Percentiles rank a stretch among this genome's conserved stretches.
These are phyloP conservation scores for Geococcyx californianus DNA, from an alignment of 2,113 vertebrate genomes.

Conservation along the genomic window DNA sequence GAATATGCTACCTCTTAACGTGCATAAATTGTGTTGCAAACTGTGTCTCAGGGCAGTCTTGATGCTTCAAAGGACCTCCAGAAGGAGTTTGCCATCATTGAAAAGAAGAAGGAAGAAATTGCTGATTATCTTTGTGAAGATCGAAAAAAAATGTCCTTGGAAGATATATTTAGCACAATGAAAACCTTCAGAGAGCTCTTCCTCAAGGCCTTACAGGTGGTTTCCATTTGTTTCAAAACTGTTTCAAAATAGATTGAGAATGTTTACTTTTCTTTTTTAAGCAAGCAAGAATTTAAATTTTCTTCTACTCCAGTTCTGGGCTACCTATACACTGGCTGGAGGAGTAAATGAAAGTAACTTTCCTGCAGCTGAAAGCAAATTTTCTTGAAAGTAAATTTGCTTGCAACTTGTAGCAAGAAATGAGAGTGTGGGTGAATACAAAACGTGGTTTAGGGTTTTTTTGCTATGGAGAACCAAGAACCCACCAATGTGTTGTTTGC, in stretches of 20 bases:
- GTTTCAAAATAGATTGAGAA: not conserved
- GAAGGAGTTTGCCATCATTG: slow-evolving; percentile 73
- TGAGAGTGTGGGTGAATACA: not conserved
- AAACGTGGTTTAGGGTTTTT: not conserved
- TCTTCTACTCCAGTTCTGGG: not conserved
- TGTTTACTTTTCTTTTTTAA: too few species aligned
- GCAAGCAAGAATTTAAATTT: not conserved
- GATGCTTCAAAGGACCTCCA: slow-evolving; percentile 70
- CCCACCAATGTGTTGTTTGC: not conserved
- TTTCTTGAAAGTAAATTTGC: not conserved
- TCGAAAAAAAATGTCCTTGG: slow-evolving; percentile 79
- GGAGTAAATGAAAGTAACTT: not conserved
- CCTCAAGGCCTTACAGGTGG: slow-evolving; percentile 87
- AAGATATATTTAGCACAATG: slow-evolving; percentile 87
- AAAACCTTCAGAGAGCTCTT: slow-evolving; percentile 87
- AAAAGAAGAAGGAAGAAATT: slow-evolving; percentile 79
- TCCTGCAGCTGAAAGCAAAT: not conserved
- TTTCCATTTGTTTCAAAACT: slow-evolving; percentile 51
- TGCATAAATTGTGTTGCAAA: not conserved
- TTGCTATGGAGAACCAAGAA: not conserved
- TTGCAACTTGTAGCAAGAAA: not conserved
- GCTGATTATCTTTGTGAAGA: slow-evolving; percentile 92
- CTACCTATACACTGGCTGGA: not conserved
- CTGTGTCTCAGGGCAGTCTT: slow-evolving; percentile 75
- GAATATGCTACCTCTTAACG: not conserved